phyloP scores from a whole-genome alignment of 2,113 vertebrate genomes.

The Nothobranchius kuhntae region DNA sequence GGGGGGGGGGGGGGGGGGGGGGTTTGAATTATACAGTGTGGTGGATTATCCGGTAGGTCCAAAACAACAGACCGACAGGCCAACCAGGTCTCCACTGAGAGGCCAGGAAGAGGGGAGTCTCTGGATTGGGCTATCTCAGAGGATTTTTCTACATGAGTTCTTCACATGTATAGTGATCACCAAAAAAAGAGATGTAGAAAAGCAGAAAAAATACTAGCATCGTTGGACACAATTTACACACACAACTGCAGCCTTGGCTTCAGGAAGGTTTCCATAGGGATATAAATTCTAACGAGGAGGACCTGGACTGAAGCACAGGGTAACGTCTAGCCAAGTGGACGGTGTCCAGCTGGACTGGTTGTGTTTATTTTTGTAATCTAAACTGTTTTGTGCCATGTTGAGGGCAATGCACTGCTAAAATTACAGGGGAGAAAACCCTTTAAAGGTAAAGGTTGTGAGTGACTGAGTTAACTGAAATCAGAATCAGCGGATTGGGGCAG shows the following conservation, averaged over 20 bases:
- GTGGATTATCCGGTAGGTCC: background rate
- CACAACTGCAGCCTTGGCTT: slow-evolving; percentile 47
- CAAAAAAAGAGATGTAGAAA: slow-evolving; percentile 48
- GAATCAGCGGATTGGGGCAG: no score
- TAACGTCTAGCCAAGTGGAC: slow-evolving; percentile 51
- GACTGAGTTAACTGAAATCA: no score
- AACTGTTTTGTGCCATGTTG: slow-evolving; percentile 6
- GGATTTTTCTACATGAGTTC: slow-evolving; percentile 39
- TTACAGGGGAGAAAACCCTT: no score
- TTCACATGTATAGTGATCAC: slow-evolving; percentile 66
- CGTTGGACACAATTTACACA: slow-evolving; percentile 43
- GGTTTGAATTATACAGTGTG: background rate
- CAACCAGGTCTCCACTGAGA: slow-evolving; percentile 16
- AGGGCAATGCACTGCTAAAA: slow-evolving; percentile 18
- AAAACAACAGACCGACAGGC: slow-evolving; percentile 49
- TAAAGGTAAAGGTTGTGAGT: no score
- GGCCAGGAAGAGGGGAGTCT: slow-evolving; percentile 26
- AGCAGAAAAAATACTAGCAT: slow-evolving; percentile 51
- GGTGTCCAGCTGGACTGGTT: slow-evolving; percentile 56
- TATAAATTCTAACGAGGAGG: slow-evolving; percentile 44
- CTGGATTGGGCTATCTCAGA: slow-evolving; percentile 60
- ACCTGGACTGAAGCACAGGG: slow-evolving; percentile 21
- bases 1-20: no score
- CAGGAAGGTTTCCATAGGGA: slow-evolving; percentile 58
- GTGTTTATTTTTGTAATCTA: slow-evolving; percentile 34